These are phyloP conservation scores for Heliopora coerulea DNA, from an alignment of 92 coral and sea anemone genomes.

Conservation along the genomic window DNA sequence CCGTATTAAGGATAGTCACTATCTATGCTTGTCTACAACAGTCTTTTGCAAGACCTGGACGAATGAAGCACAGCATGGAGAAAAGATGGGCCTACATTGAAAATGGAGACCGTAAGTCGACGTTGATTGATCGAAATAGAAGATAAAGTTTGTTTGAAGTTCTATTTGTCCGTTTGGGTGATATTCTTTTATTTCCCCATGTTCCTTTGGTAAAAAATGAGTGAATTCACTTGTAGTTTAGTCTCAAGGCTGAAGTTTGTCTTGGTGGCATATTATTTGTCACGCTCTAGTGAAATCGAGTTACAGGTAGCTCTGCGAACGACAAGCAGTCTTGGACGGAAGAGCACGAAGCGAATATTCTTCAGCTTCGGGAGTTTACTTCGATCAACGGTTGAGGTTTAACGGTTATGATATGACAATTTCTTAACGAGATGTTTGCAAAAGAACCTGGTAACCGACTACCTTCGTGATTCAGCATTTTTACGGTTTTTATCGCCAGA, in stretches of 20 bases:
- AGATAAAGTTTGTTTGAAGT: background rate
- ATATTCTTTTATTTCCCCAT: too few relatives aligned
- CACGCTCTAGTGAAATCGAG: background rate
- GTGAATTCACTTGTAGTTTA: background rate
- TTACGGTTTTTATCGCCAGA: too few relatives aligned
- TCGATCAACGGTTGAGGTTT: too few relatives aligned
- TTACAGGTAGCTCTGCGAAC: background rate
- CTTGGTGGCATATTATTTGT: background rate
- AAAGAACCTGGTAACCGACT: too few relatives aligned
- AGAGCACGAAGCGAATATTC: too few relatives aligned
- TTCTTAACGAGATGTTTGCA: too few relatives aligned
- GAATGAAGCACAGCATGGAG: background rate
- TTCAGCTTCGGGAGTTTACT: too few relatives aligned
- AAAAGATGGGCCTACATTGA: constrained; percentile 41
- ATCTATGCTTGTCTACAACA: constrained; percentile 5
- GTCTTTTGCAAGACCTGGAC: constrained; percentile 1
- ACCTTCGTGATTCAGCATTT: too few relatives aligned
- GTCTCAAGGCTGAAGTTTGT: background rate
- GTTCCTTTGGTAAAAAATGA: background rate
- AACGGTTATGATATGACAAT: too few relatives aligned
- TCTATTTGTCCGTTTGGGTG: background rate
- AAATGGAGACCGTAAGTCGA: constrained; percentile 41
- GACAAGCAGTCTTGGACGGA: too few relatives aligned
- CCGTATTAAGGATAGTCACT: background rate
- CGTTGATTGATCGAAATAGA: background rate